Percentiles rank a stretch among this genome's conserved stretches.
Evolutionary conservation across 2,113 vertebrate genomes (phyloP).

Genomic region (Dolichotis patagonum): DNA sequence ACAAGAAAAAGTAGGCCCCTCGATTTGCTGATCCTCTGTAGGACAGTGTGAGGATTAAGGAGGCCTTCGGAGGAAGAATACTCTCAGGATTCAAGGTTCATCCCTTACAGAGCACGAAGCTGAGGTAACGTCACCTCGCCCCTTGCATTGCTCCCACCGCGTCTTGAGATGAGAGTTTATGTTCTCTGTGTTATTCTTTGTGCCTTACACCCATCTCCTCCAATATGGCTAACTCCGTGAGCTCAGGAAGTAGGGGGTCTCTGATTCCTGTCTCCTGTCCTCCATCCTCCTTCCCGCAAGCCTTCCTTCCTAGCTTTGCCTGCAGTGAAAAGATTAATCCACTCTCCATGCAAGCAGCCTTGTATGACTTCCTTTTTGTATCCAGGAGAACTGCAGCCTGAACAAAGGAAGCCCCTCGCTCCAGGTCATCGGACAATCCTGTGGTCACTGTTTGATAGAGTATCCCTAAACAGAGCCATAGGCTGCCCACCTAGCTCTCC

Average conservation of each 20-base stretch:
- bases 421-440: neutral
- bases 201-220: neutral
- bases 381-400: neutral
- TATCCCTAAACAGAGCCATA: fast-evolving
- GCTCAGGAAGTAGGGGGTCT: neutral
- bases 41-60: neutral
- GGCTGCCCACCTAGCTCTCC: too few relatives aligned
- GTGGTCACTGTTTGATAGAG: neutral
- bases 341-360: neutral
- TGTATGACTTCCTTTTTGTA: neutral
- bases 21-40: neutral
- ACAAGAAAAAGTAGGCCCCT: neutral
- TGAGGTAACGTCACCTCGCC: neutral
- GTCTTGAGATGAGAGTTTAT: neutral
- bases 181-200: neutral
- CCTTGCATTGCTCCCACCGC: fast-evolving
- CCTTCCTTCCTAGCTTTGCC: neutral
- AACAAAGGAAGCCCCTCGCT: neutral
- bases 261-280: neutral
- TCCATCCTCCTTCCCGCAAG: neutral
- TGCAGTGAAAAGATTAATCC: too few relatives aligned
- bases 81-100: neutral
- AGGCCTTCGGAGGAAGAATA: neutral
- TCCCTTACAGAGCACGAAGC: neutral
- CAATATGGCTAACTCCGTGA: neutral